Conservation (phyloP, 1,140 invertebrate genomes). For the Drosophila simulans region DNA sequence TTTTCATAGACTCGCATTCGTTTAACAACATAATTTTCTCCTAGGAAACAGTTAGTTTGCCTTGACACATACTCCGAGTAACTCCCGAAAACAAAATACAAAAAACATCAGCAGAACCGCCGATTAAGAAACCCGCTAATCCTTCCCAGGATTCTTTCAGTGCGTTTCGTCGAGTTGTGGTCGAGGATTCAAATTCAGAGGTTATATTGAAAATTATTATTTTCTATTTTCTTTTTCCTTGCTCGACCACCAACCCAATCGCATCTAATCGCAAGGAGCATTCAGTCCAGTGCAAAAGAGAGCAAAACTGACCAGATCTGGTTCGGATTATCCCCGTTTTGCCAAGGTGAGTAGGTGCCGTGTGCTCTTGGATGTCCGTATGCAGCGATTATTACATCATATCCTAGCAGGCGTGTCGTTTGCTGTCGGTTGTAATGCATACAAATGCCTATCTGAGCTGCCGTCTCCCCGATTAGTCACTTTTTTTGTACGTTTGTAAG, state of each 20-base stretch:
- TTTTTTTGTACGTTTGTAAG: constrained; percentile 57
- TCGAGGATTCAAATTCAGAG: constrained; percentile 30
- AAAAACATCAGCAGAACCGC: constrained; percentile 31
- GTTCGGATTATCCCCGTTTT: not conserved
- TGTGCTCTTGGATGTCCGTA: not conserved
- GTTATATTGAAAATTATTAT: constrained; percentile 46
- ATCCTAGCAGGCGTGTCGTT: constrained; percentile 20
- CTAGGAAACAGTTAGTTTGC: constrained; percentile 45
- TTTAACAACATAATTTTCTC: constrained; percentile 33
- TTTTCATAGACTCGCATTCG: constrained; percentile 8
- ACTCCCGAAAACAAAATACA: constrained; percentile 31
- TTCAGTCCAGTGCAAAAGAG: not conserved
- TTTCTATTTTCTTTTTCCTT: constrained; percentile 16
- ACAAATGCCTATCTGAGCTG: constrained; percentile 52
- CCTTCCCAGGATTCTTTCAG: constrained; percentile 23
- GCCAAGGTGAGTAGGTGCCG: not conserved
- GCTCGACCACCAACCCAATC: constrained; percentile 2
- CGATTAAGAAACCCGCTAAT: constrained; percentile 29
- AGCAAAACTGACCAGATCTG: not conserved
- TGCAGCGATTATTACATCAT: not conserved
- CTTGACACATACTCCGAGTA: constrained; percentile 37
- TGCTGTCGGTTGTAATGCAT: constrained; percentile 27
- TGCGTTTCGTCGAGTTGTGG: constrained; percentile 9
- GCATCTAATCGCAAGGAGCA: not conserved
- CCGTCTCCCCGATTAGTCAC: constrained; percentile 21